Evolutionary conservation across 2,888 invertebrate genomes (phyloP).

Genomic region (Imbricaverruca yamaguchii): DNA sequence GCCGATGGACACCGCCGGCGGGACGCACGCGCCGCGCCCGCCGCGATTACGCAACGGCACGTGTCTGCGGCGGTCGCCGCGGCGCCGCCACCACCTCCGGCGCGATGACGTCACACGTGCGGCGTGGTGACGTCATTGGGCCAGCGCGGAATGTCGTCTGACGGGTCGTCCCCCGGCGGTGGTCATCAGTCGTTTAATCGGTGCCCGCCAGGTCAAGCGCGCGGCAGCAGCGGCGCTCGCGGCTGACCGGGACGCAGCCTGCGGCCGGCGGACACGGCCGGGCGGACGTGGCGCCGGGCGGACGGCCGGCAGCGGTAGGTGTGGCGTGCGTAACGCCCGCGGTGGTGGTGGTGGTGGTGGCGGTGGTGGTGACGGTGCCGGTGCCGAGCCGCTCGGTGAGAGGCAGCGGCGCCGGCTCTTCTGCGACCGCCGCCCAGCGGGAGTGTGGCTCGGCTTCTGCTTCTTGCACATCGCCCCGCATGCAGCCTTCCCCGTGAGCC

Average conservation of each 20-base stretch:
- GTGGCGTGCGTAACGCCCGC: background rate
- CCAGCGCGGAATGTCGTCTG: slow-evolving; percentile 15
- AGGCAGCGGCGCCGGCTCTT: no score
- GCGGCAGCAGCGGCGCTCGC: background rate
- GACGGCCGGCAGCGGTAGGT: background rate
- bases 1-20: background rate
- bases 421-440: no score
- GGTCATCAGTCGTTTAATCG: slow-evolving; percentile 18
- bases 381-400: background rate
- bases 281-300: background rate
- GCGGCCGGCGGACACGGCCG: background rate
- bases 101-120: background rate
- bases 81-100: background rate
- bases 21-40: background rate
- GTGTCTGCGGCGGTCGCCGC: background rate
- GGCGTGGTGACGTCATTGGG: background rate
- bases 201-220: background rate
- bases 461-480: no score
- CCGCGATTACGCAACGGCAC: background rate
- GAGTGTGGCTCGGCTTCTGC: no score
- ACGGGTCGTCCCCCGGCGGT: slow-evolving; percentile 3
- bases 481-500: no score
- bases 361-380: background rate
- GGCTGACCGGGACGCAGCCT: background rate
- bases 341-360: background rate